phyloP scores from a whole-genome alignment of 2,888 invertebrate genomes.

The Xestia xanthographa region DNA sequence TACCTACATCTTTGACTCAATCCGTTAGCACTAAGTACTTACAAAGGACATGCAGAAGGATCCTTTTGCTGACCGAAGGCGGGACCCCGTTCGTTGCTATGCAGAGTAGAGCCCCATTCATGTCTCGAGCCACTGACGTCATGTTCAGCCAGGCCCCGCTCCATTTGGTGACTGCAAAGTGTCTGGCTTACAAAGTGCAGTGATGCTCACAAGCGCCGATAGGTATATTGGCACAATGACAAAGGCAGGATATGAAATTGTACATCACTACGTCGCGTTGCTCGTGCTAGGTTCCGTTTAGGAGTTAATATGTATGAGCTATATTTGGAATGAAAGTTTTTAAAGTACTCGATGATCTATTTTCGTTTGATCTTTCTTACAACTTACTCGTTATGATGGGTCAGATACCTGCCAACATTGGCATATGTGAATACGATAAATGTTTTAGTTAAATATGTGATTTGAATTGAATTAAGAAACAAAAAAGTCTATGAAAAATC shows the following conservation, averaged over 20 bases:
- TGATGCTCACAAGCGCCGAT: slow-evolving; percentile 24
- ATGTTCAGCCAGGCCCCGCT: slow-evolving; percentile 90
- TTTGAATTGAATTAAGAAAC: background rate
- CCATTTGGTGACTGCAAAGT: slow-evolving; percentile 86
- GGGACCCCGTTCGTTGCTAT: slow-evolving; percentile 92
- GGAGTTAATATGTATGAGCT: background rate
- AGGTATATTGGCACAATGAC: slow-evolving; percentile 19
- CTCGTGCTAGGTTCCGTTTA: slow-evolving; percentile 6
- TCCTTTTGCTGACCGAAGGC: slow-evolving; percentile 84
- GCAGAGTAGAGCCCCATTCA: slow-evolving; percentile 92
- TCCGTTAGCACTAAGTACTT: slow-evolving; percentile 74
- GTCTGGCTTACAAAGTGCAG: slow-evolving; percentile 33
- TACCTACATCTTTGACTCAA: background rate
- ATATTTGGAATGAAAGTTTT: background rate
- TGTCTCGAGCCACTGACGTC: slow-evolving; percentile 88
- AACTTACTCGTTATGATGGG: background rate
- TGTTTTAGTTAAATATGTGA: background rate
- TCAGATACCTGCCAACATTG: background rate
- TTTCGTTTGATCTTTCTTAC: background rate
- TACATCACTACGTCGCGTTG: background rate
- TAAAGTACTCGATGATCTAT: background rate
- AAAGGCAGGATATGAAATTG: slow-evolving; percentile 34
- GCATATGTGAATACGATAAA: background rate
- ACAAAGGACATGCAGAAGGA: slow-evolving; percentile 90
- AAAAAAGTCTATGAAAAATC: background rate